Evolutionary conservation across 2,797 vertebrate species (phyloP).

Genomic region (Coranthus polyacanthus): DNA sequence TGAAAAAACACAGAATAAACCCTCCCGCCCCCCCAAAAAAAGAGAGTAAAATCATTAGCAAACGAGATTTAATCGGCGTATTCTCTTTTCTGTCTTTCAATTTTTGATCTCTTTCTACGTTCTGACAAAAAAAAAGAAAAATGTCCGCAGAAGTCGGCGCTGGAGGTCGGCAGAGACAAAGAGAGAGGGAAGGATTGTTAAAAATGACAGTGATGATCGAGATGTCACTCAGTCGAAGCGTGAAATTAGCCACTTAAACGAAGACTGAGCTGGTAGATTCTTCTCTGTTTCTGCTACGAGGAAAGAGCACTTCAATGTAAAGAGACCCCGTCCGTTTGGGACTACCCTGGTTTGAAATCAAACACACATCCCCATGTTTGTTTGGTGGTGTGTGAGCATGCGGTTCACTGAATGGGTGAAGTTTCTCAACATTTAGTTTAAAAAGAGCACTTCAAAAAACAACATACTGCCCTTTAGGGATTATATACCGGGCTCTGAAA

Average conservation of each 20-base stretch:
- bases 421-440: conserved; percentile 15
- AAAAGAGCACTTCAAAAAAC: conserved; percentile 77
- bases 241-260: conserved; percentile 5
- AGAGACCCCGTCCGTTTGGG: conserved; percentile 25
- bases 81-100: conserved; percentile 64
- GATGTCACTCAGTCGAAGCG: conserved; percentile 23
- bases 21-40: conserved; percentile 1
- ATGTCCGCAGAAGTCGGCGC: too few relatives aligned
- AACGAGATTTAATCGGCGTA: conserved; percentile 36
- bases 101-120: conserved; percentile 51
- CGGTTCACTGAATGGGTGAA: conserved; percentile 53
- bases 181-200: conserved; percentile 21
- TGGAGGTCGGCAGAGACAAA: conserved; percentile 37
- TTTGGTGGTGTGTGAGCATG: conserved; percentile 49
- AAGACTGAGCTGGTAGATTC: conserved; percentile 25
- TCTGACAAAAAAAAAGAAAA: too few relatives aligned
- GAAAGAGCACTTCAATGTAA: conserved; percentile 67
- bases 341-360: conserved; percentile 51
- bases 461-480: conserved; percentile 44
- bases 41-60: conserved; percentile 44
- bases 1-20: conserved; percentile 39
- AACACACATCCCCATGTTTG: conserved; percentile 32
- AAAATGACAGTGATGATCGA: conserved; percentile 22
- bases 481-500: conserved; percentile 27
- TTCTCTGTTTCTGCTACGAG: conserved; percentile 62